Percentiles rank a stretch among this genome's conserved stretches.
phyloP scores from a whole-genome alignment of 2,888 invertebrate genomes.

The Panopea generosa region DNA sequence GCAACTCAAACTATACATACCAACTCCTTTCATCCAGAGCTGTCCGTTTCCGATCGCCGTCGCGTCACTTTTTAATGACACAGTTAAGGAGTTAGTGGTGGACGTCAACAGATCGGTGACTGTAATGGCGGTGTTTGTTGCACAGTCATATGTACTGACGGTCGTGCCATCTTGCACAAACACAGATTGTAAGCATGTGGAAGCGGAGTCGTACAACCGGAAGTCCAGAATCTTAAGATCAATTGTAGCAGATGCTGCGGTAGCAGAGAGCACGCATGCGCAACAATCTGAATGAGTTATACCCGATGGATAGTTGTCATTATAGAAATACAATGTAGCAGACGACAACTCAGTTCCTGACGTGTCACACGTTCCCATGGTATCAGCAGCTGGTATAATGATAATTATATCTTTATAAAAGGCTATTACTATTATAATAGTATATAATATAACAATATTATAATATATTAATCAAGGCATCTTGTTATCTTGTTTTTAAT shows the following conservation, averaged over 20 bases:
- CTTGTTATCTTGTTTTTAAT: too few species aligned
- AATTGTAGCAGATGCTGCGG: constrained; percentile 27
- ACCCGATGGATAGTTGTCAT: constrained; percentile 23
- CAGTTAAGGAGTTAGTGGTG: constrained; percentile 16
- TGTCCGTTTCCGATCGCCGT: too few species aligned
- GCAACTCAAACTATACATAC: too few species aligned
- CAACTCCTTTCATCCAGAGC: too few species aligned
- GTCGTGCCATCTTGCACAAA: constrained; percentile 14
- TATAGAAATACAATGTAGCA: constrained; percentile 19
- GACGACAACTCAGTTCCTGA: background rate
- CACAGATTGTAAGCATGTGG: constrained; percentile 28
- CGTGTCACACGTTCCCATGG: constrained; percentile 19
- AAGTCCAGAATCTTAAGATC: constrained; percentile 25
- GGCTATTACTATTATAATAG: too few species aligned
- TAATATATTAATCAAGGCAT: too few species aligned
- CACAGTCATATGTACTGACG: constrained; percentile 17
- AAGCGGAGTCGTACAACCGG: constrained; percentile 13
- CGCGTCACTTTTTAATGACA: constrained; percentile 31
- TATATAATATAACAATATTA: too few species aligned
- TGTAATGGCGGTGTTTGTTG: constrained; percentile 20
- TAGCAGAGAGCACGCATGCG: constrained; percentile 27
- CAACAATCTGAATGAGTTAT: constrained; percentile 26
- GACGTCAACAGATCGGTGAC: constrained; percentile 16
- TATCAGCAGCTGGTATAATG: constrained; percentile 28
- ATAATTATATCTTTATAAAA: too few species aligned